These are phyloP conservation scores for Boloria euphrosyne DNA, from an alignment of 2,888 invertebrate genomes.

Conservation along the genomic window DNA sequence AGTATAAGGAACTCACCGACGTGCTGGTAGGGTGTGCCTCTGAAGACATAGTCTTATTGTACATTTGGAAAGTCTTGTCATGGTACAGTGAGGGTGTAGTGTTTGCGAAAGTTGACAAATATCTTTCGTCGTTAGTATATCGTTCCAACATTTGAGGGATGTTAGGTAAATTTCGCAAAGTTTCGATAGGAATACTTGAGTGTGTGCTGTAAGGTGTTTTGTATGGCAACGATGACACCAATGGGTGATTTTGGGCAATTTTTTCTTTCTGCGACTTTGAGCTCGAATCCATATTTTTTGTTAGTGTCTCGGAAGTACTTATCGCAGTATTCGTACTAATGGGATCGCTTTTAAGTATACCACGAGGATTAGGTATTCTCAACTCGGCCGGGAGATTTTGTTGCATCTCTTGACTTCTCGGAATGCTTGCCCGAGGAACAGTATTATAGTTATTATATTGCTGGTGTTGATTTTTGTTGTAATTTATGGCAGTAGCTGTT, in stretches of 20 bases:
- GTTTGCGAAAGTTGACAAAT: conserved; percentile 75
- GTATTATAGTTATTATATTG: conserved; percentile 65
- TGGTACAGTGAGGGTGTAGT: conserved; percentile 76
- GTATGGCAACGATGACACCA: conserved; percentile 67
- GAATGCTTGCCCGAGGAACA: conserved; percentile 56
- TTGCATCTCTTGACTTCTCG: conserved; percentile 63
- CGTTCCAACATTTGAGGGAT: conserved; percentile 84
- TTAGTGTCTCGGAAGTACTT: conserved; percentile 53
- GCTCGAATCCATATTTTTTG: conserved; percentile 60
- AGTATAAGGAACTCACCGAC: conserved; percentile 59
- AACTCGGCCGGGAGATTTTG: conserved; percentile 66
- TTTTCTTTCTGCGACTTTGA: conserved; percentile 70
- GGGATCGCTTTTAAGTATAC: conserved; percentile 62
- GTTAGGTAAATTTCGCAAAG: conserved; percentile 80
- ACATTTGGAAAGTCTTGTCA: conserved; percentile 83
- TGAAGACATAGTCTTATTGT: conserved; percentile 73
- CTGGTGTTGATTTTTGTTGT: conserved; percentile 69
- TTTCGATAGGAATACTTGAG: conserved; percentile 74
- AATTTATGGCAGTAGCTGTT: conserved; percentile 56
- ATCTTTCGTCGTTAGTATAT: conserved; percentile 80
- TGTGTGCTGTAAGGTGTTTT: conserved; percentile 68
- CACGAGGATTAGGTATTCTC: conserved; percentile 72
- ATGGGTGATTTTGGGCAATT: conserved; percentile 63
- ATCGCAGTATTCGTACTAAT: conserved; percentile 50
- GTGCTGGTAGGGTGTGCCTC: conserved; percentile 62